Conservation (phyloP, 2,888 invertebrate genomes). For the Branchellion lobata region DNA sequence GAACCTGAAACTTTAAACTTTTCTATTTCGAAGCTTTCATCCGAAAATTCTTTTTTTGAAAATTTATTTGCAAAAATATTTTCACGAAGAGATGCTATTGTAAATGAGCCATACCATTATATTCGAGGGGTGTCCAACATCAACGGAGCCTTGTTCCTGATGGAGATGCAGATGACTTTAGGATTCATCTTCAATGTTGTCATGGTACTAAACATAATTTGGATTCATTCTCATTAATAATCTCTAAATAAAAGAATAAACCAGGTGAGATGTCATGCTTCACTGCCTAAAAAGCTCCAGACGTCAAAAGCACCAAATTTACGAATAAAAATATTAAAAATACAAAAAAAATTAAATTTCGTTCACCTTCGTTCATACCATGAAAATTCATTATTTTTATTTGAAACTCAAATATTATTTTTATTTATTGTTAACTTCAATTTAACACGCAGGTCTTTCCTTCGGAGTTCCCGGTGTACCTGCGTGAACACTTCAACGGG, state of each 20-base stretch:
- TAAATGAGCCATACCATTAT: conserved; percentile 64
- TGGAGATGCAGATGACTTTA: conserved; percentile 69
- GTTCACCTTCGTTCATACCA: no score
- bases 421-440: no score
- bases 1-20: no score
- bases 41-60: no score
- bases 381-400: no score
- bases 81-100: neutral
- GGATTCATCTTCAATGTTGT: conserved; percentile 92
- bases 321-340: neutral
- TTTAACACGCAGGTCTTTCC: conserved; percentile 38
- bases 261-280: no score
- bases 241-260: no score
- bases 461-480: conserved; percentile 54
- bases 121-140: conserved; percentile 68
- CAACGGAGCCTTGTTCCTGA: conserved; percentile 58
- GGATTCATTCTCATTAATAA: no score
- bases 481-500: conserved; percentile 57
- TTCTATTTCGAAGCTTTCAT: no score
- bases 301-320: neutral
- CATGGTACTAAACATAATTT: conserved; percentile 75
- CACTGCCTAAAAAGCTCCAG: no score
- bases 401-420: no score
- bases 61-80: neutral
- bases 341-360: neutral